phyloP scores from a whole-genome alignment of 2,113 vertebrate genomes.

The Oostethus manadensis region DNA sequence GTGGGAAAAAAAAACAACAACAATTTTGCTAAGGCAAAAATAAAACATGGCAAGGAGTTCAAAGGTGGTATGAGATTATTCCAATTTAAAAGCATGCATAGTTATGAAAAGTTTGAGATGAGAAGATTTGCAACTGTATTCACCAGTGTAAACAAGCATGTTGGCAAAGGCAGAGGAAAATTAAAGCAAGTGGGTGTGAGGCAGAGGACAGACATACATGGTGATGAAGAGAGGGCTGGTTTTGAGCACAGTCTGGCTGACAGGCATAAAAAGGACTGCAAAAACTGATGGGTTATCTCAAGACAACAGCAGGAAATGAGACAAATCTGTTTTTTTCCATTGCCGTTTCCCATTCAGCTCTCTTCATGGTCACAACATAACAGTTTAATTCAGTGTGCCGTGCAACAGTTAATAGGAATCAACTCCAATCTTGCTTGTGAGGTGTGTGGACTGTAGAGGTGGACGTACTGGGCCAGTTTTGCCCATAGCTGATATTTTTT shows the following conservation, averaged over 20 bases:
- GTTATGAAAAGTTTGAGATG: background rate
- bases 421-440: too few relatives aligned
- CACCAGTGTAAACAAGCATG: background rate
- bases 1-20: too few relatives aligned
- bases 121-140: conserved; percentile 6
- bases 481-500: too few relatives aligned
- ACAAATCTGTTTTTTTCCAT: conserved; percentile 16
- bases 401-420: too few relatives aligned
- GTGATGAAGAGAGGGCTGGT: conserved; percentile 25
- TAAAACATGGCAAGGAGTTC: background rate
- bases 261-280: conserved; percentile 21
- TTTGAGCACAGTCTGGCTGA: conserved; percentile 38
- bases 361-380: conserved; percentile 1
- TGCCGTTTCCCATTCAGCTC: conserved; percentile 25
- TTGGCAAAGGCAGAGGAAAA: conserved; percentile 10
- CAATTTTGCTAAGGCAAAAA: background rate
- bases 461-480: too few relatives aligned
- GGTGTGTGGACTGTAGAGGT: too few relatives aligned
- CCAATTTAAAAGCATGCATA: background rate
- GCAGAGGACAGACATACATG: conserved; percentile 8
- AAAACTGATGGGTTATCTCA: conserved; percentile 32
- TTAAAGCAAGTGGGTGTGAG: background rate
- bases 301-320: conserved; percentile 41
- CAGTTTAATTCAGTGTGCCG: background rate
- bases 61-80: background rate